A percentile compares a stretch with the other conserved stretches of the same genome.
phyloP scores from a whole-genome alignment of 2,113 vertebrate genomes.

The Opisthocomus hoazin region DNA sequence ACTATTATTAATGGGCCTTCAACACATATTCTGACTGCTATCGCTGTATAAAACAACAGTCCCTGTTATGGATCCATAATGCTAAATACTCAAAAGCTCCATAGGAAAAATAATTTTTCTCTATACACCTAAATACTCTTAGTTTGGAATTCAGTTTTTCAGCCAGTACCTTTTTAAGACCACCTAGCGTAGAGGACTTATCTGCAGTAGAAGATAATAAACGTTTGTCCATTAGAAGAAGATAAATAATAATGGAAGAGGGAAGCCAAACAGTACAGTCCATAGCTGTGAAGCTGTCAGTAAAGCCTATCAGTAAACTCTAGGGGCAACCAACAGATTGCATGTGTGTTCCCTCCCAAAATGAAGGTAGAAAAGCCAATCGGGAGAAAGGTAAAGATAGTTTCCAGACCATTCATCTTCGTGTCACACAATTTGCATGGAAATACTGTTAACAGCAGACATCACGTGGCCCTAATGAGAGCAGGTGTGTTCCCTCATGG shows the following conservation, averaged over 20 bases:
- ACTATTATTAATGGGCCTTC: neutral
- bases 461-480: slow-evolving; percentile 66
- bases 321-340: slow-evolving; percentile 56
- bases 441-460: slow-evolving; percentile 62
- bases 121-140: neutral
- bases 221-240: neutral
- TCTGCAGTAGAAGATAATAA: neutral
- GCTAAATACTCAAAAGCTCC: neutral
- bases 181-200: neutral
- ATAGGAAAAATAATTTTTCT: neutral
- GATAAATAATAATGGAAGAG: neutral
- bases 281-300: slow-evolving; percentile 1
- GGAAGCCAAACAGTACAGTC: neutral
- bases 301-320: slow-evolving; percentile 27
- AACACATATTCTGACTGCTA: neutral
- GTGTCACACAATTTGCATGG: slow-evolving; percentile 66
- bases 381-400: slow-evolving; percentile 50
- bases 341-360: slow-evolving; percentile 26
- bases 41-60: neutral
- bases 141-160: neutral
- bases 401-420: slow-evolving; percentile 56
- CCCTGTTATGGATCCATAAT: neutral
- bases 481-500: slow-evolving; percentile 53
- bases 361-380: slow-evolving; percentile 50
- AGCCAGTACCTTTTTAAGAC: neutral